Conservation (phyloP, 2,888 invertebrate species). For the Schizotus pectinicornis region DNA sequence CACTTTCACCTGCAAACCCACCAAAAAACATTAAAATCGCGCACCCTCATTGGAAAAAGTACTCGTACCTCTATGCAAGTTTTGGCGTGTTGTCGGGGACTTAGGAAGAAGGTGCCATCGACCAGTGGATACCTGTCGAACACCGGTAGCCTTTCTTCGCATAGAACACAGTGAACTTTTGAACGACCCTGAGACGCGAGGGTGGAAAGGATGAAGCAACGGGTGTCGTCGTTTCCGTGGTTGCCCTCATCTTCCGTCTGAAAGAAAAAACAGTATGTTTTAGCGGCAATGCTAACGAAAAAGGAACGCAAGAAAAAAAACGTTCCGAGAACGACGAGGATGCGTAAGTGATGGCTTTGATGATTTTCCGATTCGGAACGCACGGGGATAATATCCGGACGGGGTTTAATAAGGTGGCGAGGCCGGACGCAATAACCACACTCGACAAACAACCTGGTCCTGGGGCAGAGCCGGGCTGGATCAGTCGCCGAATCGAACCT, state of each 20-base stretch:
- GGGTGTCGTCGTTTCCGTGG: conserved; percentile 97
- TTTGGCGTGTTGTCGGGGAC: conserved; percentile 89
- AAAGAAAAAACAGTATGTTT: conserved; percentile 43
- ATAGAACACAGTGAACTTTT: conserved; percentile 84
- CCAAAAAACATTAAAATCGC: neutral
- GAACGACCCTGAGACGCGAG: conserved; percentile 90
- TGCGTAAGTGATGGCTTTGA: conserved; percentile 35
- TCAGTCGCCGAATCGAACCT: conserved; percentile 5
- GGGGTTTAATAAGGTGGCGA: conserved; percentile 41
- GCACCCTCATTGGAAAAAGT: neutral
- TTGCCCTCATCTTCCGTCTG: conserved; percentile 99
- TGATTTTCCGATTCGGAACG: conserved; percentile 44
- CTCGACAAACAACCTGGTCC: conserved; percentile 37
- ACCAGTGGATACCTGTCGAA: conserved; percentile 97
- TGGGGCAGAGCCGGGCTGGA: conserved; percentile 12
- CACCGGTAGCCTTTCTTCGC: conserved; percentile 87
- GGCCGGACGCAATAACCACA: conserved; percentile 47
- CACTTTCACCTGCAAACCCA: conserved; percentile 76
- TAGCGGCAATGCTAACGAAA: neutral
- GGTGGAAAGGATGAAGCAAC: conserved; percentile 94
- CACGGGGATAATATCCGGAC: conserved; percentile 47
- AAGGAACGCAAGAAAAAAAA: neutral
- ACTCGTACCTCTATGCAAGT: conserved; percentile 82
- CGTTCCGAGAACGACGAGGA: too few relatives aligned
- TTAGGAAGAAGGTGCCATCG: conserved; percentile 97